These are phyloP conservation scores for Zootoca vivipara DNA, from an alignment of 2,113 vertebrate genomes.

Conservation along the genomic window DNA sequence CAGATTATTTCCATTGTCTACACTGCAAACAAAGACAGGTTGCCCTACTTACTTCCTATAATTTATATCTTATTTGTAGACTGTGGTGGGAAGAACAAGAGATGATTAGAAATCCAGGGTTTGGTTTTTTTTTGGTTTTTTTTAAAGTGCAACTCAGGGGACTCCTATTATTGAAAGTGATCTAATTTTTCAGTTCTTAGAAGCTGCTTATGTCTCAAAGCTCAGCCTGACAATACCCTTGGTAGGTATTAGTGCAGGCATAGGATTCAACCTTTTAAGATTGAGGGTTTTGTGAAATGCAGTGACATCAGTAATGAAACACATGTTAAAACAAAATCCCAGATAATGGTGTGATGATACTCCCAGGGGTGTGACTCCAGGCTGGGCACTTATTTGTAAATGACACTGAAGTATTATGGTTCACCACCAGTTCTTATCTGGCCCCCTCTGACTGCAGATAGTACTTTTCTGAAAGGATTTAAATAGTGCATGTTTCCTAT, in stretches of 20 bases:
- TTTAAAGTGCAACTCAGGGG: constrained; percentile 1
- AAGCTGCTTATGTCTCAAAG: neutral
- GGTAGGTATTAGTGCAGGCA: neutral
- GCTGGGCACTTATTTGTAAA: neutral
- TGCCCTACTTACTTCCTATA: neutral
- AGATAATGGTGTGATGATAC: neutral
- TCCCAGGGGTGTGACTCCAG: neutral
- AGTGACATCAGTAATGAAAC: neutral
- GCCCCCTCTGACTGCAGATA: neutral
- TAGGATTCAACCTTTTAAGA: neutral
- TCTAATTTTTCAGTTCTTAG: constrained; percentile 24
- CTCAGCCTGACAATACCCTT: neutral
- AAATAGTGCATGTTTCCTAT: neutral
- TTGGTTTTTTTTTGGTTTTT: too few relatives aligned
- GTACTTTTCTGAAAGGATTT: neutral
- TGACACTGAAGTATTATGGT: neutral
- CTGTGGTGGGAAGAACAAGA: neutral
- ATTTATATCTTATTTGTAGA: constrained; percentile 20
- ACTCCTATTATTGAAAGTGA: neutral
- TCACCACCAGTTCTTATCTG: neutral
- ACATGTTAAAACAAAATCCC: neutral
- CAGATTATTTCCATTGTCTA: constrained; percentile 20
- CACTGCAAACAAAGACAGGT: neutral
- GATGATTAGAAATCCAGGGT: constrained; percentile 28
- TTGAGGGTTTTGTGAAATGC: neutral